These are phyloP conservation scores for Dioctria linearis DNA, from an alignment of 2,888 invertebrate species.

Conservation along the genomic window DNA sequence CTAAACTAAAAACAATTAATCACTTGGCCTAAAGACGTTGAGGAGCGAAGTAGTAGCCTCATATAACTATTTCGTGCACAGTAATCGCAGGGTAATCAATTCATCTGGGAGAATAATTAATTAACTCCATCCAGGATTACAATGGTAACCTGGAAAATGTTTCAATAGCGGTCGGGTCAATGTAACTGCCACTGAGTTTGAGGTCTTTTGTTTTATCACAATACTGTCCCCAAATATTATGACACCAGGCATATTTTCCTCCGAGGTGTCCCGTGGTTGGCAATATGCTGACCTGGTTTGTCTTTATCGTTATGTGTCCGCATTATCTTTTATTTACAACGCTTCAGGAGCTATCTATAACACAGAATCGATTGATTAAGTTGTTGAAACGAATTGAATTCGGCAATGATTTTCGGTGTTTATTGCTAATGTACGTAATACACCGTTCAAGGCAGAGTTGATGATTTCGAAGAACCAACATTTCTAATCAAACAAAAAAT, in stretches of 20 bases:
- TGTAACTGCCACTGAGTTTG: neutral
- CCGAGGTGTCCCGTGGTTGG: too few relatives aligned
- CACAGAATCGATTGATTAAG: too few relatives aligned
- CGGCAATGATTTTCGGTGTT: too few relatives aligned
- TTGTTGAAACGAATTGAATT: too few relatives aligned
- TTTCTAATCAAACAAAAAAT: too few relatives aligned
- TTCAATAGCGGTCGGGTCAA: neutral
- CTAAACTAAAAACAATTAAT: neutral
- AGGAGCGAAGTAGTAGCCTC: neutral
- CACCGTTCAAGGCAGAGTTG: too few relatives aligned
- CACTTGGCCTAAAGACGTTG: neutral
- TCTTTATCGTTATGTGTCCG: neutral
- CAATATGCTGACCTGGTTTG: neutral
- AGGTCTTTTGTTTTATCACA: neutral
- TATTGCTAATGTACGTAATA: too few relatives aligned
- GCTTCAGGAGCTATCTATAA: too few relatives aligned
- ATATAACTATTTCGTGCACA: neutral
- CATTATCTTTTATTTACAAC: neutral
- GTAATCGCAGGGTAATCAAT: conserved; percentile 4
- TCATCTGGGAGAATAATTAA: neutral
- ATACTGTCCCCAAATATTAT: neutral
- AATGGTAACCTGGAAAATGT: neutral
- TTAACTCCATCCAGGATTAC: neutral
- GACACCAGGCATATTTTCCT: too few relatives aligned
- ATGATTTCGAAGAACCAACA: too few relatives aligned